Evolutionary conservation across 1,140 invertebrate species (phyloP).

Genomic region (Procambarus clarkii): DNA sequence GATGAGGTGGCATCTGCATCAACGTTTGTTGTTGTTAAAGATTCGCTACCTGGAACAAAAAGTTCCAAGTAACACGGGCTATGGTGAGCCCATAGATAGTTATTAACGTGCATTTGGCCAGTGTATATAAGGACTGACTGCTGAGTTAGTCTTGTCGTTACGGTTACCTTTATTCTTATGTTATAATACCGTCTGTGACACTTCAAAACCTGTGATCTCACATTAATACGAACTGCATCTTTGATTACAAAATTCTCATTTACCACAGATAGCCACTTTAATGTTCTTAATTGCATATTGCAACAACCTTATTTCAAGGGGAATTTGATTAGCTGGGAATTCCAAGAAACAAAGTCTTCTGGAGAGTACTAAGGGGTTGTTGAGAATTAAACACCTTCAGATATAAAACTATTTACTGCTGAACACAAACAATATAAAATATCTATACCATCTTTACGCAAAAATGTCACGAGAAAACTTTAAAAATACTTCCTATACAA

Average conservation of each 20-base stretch:
- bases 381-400: neutral
- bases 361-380: neutral
- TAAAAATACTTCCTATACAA: constrained; percentile 6
- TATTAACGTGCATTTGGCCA: too few relatives aligned
- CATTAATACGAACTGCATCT: too few relatives aligned
- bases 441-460: neutral
- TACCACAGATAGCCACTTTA: neutral
- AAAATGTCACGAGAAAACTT: neutral
- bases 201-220: too few relatives aligned
- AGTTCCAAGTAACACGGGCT: too few relatives aligned
- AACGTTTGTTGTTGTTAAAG: too few relatives aligned
- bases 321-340: neutral
- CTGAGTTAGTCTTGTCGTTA: too few relatives aligned
- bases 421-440: neutral
- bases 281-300: neutral
- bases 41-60: too few relatives aligned
- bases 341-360: neutral
- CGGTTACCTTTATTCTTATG: too few relatives aligned
- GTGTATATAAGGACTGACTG: too few relatives aligned
- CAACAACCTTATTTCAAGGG: neutral
- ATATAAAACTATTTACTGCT: constrained; percentile 11
- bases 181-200: too few relatives aligned
- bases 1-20: too few relatives aligned
- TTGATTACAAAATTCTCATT: neutral
- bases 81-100: too few relatives aligned